phyloP scores from a whole-genome alignment of 2,888 invertebrate species.

The Exephanes ischioxanthus region DNA sequence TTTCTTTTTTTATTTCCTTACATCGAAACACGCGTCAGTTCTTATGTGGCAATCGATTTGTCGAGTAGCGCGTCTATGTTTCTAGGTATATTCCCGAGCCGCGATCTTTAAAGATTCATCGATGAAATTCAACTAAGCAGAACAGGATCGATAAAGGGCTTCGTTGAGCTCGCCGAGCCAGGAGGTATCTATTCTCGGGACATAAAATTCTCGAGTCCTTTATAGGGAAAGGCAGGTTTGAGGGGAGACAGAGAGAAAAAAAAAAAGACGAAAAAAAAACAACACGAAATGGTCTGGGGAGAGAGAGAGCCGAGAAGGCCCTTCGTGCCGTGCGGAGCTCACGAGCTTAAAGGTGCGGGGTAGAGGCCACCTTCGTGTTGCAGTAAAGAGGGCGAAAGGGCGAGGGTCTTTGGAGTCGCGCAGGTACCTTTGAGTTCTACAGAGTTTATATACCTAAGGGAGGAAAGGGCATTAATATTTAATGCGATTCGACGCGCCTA shows the following conservation, averaged over 20 bases:
- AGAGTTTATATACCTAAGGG: constrained; percentile 47
- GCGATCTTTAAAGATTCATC: constrained; percentile 42
- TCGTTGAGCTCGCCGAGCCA: neutral
- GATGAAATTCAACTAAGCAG: constrained; percentile 40
- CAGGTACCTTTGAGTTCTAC: constrained; percentile 59
- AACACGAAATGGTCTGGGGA: constrained; percentile 26
- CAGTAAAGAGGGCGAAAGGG: constrained; percentile 57
- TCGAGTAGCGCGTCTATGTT: constrained; percentile 12
- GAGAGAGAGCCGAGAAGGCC: constrained; percentile 37
- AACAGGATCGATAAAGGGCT: constrained; percentile 45
- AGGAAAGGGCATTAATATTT: constrained; percentile 71
- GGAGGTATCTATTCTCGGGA: constrained; percentile 8
- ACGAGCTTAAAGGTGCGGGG: constrained; percentile 39
- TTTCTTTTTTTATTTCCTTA: neutral
- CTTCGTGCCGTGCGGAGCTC: constrained; percentile 45
- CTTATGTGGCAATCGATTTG: constrained; percentile 41
- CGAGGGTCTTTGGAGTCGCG: constrained; percentile 58
- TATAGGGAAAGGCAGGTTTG: constrained; percentile 5
- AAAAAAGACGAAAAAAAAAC: constrained; percentile 6
- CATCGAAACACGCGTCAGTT: constrained; percentile 33
- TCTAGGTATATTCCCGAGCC: neutral
- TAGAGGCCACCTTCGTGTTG: constrained; percentile 31
- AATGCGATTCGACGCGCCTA: constrained; percentile 71
- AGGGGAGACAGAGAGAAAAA: neutral
- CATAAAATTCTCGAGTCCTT: constrained; percentile 6